These are phyloP conservation scores for Pangasius sanitwongsei DNA, from an alignment of 2,797 vertebrate species.

Conservation along the genomic window DNA sequence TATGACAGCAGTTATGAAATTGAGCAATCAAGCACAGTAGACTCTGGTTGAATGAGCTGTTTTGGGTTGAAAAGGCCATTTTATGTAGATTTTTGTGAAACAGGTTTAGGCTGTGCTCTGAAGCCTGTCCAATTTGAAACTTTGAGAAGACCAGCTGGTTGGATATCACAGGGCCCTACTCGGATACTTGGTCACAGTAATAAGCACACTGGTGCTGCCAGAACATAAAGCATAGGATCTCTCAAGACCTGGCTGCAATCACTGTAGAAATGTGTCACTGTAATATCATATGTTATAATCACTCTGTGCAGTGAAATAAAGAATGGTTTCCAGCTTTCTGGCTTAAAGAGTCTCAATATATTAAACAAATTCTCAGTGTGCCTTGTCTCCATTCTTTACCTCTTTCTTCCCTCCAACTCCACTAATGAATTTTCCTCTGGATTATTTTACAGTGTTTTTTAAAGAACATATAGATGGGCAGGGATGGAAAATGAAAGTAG, in stretches of 20 bases:
- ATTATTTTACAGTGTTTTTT: constrained; percentile 28
- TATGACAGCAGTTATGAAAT: constrained; percentile 29
- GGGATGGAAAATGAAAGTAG: constrained; percentile 39
- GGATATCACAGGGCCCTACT: constrained; percentile 24
- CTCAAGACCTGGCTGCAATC: constrained; percentile 37
- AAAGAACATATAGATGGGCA: constrained; percentile 35
- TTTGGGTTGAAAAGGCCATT: constrained; percentile 15
- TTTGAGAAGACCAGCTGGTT: constrained; percentile 30
- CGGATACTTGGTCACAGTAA: constrained; percentile 40
- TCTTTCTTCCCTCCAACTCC: constrained; percentile 30
- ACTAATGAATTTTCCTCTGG: constrained; percentile 23
- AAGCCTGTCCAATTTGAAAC: constrained; percentile 21
- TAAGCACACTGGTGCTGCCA: constrained; percentile 17
- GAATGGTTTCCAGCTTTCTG: constrained; percentile 24
- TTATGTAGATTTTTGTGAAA: constrained; percentile 32
- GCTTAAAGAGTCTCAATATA: constrained; percentile 15
- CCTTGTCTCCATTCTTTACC: constrained; percentile 12
- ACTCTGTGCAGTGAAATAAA: constrained; percentile 34
- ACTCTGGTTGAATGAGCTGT: constrained; percentile 30
- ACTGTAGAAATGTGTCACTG: constrained; percentile 36
- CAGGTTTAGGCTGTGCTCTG: constrained; percentile 24
- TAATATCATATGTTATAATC: constrained; percentile 40
- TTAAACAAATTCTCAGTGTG: constrained; percentile 29
- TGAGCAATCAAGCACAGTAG: constrained; percentile 7
- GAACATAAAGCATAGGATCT: constrained; percentile 35